These are phyloP conservation scores for Cepaea nemoralis DNA, from an alignment of 1,140 invertebrate species.

Conservation along the genomic window DNA sequence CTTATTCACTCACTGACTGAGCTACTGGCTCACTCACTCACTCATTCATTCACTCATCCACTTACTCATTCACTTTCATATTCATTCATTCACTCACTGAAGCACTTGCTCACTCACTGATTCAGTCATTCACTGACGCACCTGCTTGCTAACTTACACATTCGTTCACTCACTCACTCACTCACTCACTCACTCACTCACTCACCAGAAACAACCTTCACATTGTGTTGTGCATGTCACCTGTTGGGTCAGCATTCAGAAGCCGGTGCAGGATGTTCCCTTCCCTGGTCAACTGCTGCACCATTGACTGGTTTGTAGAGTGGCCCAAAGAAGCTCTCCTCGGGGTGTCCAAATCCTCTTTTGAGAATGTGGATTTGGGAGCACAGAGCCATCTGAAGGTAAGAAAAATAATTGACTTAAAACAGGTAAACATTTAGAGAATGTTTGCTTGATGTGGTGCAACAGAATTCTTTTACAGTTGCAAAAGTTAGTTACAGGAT, in stretches of 20 bases:
- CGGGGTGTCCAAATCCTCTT: conserved; percentile 76
- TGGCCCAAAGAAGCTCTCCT: conserved; percentile 72
- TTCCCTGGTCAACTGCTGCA: conserved; percentile 73
- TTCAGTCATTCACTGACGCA: too few species aligned
- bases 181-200: background rate
- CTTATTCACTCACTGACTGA: background rate
- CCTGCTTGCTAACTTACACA: too few species aligned
- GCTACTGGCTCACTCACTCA: background rate
- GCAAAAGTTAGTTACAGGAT: too few species aligned
- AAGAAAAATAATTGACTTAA: too few species aligned
- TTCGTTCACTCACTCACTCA: too few species aligned
- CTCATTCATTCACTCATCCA: background rate
- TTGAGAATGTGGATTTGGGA: conserved; percentile 69
- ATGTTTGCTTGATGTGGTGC: too few species aligned
- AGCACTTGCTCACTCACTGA: background rate
- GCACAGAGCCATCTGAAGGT: conserved; percentile 66
- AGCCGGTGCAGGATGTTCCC: conserved; percentile 74
- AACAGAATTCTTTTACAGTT: too few species aligned
- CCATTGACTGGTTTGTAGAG: conserved; percentile 77
- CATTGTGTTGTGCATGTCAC: conserved; percentile 73
- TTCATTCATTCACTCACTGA: background rate
- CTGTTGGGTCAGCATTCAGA: conserved; percentile 83
- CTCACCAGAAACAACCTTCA: conserved; percentile 71
- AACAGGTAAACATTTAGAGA: too few species aligned
- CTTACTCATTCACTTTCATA: too few species aligned